phyloP scores from a whole-genome alignment of 2,113 vertebrate genomes.

The Bos javanicus region DNA sequence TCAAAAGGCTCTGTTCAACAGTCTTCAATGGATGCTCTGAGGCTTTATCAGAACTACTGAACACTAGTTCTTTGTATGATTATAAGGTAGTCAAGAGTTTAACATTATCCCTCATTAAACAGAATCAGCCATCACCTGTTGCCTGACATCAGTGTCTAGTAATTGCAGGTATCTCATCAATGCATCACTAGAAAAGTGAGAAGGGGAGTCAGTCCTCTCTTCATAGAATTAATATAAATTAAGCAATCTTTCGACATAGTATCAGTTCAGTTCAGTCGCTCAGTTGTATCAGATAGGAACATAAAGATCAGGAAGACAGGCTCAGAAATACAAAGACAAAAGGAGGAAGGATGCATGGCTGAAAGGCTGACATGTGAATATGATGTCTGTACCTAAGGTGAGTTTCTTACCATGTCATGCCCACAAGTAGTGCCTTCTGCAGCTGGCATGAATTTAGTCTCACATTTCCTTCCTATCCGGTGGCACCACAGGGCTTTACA shows the following conservation, averaged over 20 bases:
- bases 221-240: neutral
- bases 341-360: accelerated
- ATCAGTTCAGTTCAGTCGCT: too few species aligned
- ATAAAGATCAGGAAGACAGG: accelerated
- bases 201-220: neutral
- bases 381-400: accelerated
- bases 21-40: neutral
- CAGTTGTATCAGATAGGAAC: too few species aligned
- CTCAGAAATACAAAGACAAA: accelerated
- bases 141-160: neutral
- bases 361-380: too few species aligned
- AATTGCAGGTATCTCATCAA: neutral
- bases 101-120: neutral
- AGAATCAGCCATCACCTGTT: neutral
- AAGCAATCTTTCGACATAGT: neutral
- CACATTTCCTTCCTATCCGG: slow-evolving; percentile 91
- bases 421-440: slow-evolving; percentile 92
- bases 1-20: neutral
- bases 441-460: slow-evolving; percentile 95
- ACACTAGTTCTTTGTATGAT: neutral
- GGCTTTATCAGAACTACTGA: neutral
- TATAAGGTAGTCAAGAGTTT: neutral
- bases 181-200: neutral
- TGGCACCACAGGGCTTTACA: slow-evolving; percentile 96
- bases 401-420: slow-evolving; percentile 85